Evolutionary conservation across 2,113 vertebrate species (phyloP), one percentile per base, ranked within the genome.

Genomic region (Actenoides lindsayi): DNA sequence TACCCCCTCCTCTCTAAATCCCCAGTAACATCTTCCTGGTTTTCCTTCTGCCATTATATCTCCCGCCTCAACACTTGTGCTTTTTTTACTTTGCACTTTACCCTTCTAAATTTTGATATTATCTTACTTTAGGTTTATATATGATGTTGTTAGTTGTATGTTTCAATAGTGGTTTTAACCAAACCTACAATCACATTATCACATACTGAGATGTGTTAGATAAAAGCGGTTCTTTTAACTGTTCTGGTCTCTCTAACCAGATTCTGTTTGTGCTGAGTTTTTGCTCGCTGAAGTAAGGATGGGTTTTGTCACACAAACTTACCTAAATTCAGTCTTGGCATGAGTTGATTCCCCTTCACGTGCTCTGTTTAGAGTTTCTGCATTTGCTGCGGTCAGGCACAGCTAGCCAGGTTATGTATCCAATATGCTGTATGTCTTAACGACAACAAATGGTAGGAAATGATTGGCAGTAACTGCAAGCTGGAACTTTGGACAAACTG

Each of bases 171-270:
- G 24, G 4, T 31, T 62, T 8, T 13, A 70, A 21, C 27, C 35
- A 30, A 16, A 30, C 9, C 51, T 33, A 1, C 19, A 83, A 1
- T 30, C 28, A 1, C 30, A 10, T 2, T 6, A 9, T 11, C 2
- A 0, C 5, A 6, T 19, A 4, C 15, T 6, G 41, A 54, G n/a
- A 10, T 0, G 5, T 11, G 13, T 14, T 14, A 11, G 53, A 8
- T 50, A 54, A 57, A 60, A 17, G 5, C 2, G 2, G 30, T 10
- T 19, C 60, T 54, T 56, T 54, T 30, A 54, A 17, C 53, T 17
- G 28, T 30, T 54, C 28, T 54, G 56, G 56, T 57, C 56, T 31
- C 31, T 28, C 18, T n/a, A 57, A 57, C 17, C 25, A 56, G 54
- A 20, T 39, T 50, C 21, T 53, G 21, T 19, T 44, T 37, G 59